Evolutionary conservation across 2,888 invertebrate genomes (phyloP), one percentile per base, ranked within the genome.

Genomic region (Dermolepida albohirtum): DNA sequence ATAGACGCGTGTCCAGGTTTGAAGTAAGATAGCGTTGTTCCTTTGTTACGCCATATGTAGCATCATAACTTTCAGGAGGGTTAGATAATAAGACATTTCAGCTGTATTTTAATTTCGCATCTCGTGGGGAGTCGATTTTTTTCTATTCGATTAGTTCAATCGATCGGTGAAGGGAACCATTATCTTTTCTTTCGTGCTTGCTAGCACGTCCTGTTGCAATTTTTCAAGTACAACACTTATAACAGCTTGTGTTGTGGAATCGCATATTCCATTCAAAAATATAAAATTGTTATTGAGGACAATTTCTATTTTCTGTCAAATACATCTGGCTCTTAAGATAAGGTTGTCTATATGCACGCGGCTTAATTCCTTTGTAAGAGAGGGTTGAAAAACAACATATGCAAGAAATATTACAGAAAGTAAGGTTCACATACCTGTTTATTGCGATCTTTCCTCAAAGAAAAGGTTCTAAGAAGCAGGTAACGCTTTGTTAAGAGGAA

Each of bases 341-440:
- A 5, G 5, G 11, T 27, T 44, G 27, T 29, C 16, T 44, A 2
- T 14, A 47, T 47, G 14, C 5, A 17, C 7, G 47, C 44, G 44
- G 17, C 44, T 44, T 29, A 14, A 44, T 44, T n/a, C 47, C 14
- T 57, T 44, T 43, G 57, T 57, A 27, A 34, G 57, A 57, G 44
- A 49, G 50, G 66, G 54, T 49, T 51, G 47, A 59, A 66, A 70
- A 71, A 69, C 71, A 68, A 44, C 71, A 69, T 69, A 52, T 67
- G 67, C 52, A 67, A 62, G 64, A 64, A 67, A 64, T 27, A 40
- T 66, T 59, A 27, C 50, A 54, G 41, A 54, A 50, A 50, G 54
- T 41, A 51, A 57, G 44, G 70, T 64, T 59, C 44, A 52, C 59
- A 29, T 57, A 71, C 71, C 71, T 71, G 71, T 66, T 67, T 49